Evolutionary conservation across 2,797 vertebrate species (phyloP).

Genomic region (Bryconaethiops microstoma): DNA sequence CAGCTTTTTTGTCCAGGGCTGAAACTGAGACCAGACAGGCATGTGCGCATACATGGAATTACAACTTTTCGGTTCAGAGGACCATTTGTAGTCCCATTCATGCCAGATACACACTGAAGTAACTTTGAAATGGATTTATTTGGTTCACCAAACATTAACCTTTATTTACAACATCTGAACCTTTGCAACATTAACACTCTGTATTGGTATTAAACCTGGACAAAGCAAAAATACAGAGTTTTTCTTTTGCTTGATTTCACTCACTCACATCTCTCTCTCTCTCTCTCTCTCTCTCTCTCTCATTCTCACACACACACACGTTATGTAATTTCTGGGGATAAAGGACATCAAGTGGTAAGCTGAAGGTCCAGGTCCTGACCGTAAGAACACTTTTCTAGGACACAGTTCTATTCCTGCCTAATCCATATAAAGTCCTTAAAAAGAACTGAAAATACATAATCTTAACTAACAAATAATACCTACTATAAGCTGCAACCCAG

Average conservation of each 20-base stretch:
- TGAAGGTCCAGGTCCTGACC: slow-evolving; percentile 52
- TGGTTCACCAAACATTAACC: neutral
- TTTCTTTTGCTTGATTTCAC: neutral
- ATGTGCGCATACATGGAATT: slow-evolving; percentile 16
- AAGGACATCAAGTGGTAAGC: slow-evolving; percentile 31
- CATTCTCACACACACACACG: no score
- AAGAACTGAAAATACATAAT: slow-evolving; percentile 49
- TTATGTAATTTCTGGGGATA: slow-evolving; percentile 22
- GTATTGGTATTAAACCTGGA: neutral
- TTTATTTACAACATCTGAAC: neutral
- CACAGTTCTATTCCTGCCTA: slow-evolving; percentile 71
- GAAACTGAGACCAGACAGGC: slow-evolving; percentile 49
- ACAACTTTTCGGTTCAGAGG: neutral
- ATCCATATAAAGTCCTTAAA: slow-evolving; percentile 66
- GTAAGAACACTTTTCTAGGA: slow-evolving; percentile 49
- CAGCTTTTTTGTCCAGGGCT: slow-evolving; percentile 57
- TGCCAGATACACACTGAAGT: neutral
- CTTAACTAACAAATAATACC: slow-evolving; percentile 51
- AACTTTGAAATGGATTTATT: no score
- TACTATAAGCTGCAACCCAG: neutral
- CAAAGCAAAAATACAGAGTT: neutral
- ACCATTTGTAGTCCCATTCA: neutral
- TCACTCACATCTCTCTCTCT: no score
- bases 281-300: neutral
- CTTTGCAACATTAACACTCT: neutral